Evolutionary conservation across 2,888 invertebrate species (phyloP), one percentile per base, ranked within the genome.

Genomic region (Strigamia maritima): DNA sequence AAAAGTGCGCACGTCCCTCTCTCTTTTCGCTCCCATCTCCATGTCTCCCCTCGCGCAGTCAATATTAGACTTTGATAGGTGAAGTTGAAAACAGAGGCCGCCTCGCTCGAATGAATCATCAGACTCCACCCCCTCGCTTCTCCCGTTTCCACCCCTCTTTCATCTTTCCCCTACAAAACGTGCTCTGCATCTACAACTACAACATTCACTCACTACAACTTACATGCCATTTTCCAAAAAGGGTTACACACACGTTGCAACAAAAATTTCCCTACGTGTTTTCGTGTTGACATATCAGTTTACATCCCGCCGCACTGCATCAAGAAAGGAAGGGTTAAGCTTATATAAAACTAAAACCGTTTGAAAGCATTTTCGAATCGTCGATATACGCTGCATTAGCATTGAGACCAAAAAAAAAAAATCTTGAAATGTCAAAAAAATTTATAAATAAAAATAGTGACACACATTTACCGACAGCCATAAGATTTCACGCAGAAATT

Each of bases 41-140:
- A 70, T 70, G 26, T 70, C 70, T 70, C 70, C 70, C 70, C 70
- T 70, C 70, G 2, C 7, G 70, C 70, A 70, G 70, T 70, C 70
- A 70, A 70, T 70, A 70, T 70, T 70, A 70, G 70, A 70, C 70
- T 70, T 70, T 70, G 70, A 70, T 70, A 70, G 70, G 70, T 70
- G 28, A 70, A 70, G 70, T 70, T 70, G 70, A 70, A 70, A 70
- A 70, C 70, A 70, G 70, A 70, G 70, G 70, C 70, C 70, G 70
- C 70, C 70, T 70, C 70, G 28, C 70, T 70, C 70, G 70, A 70
- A 70, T 70, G 70, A 70, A 70, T 70, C 70, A 70, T 70, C 70
- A 26, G 70, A 70, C 70, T 70, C 70, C 70, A 70, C 70, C 70
- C 28, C 70, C 70, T 70, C 70, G 70, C 70, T 70, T 70, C 70